Percentiles rank a stretch among this genome's conserved stretches.
Evolutionary conservation across 2,113 vertebrate genomes (phyloP).

Genomic region (Tupaia chinensis): DNA sequence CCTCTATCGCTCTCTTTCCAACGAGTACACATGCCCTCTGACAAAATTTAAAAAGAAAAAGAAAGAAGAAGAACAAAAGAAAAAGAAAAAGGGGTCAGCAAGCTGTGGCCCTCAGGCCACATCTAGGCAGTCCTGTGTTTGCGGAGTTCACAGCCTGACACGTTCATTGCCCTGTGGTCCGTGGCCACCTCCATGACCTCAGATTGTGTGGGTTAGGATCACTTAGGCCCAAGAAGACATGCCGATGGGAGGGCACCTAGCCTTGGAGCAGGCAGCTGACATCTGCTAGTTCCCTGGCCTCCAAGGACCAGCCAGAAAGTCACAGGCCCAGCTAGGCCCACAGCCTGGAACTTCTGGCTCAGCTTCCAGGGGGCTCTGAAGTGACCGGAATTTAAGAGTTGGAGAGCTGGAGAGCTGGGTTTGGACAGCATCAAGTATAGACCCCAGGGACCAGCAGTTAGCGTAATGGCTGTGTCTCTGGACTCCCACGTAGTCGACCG

Average conservation of each 20-base stretch:
- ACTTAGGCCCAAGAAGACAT: not conserved
- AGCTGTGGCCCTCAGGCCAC: not conserved
- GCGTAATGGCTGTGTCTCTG: too few relatives aligned
- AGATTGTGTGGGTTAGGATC: not conserved
- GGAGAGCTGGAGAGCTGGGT: not conserved
- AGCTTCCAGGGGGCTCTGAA: not conserved
- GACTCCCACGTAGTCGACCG: too few relatives aligned
- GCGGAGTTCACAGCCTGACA: not conserved
- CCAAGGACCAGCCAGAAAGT: not conserved
- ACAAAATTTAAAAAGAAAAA: too few relatives aligned
- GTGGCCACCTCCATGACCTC: too few relatives aligned
- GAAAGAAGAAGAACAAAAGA: too few relatives aligned
- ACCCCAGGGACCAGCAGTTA: too few relatives aligned
- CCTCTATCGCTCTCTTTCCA: too few relatives aligned
- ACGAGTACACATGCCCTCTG: too few relatives aligned
- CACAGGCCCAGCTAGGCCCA: rapidly evolving
- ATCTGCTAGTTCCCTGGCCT: too few relatives aligned
- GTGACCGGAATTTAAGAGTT: not conserved
- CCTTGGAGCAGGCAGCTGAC: not conserved
- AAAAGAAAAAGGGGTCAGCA: too few relatives aligned
- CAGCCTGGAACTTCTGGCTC: not conserved
- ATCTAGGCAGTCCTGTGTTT: not conserved
- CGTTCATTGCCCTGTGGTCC: not conserved
- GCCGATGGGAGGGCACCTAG: not conserved
- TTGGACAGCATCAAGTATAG: too few relatives aligned